Evolutionary conservation across 2,113 vertebrate genomes (phyloP), one percentile per base, ranked within the genome.

Genomic region (Ibidorhyncha struthersii): DNA sequence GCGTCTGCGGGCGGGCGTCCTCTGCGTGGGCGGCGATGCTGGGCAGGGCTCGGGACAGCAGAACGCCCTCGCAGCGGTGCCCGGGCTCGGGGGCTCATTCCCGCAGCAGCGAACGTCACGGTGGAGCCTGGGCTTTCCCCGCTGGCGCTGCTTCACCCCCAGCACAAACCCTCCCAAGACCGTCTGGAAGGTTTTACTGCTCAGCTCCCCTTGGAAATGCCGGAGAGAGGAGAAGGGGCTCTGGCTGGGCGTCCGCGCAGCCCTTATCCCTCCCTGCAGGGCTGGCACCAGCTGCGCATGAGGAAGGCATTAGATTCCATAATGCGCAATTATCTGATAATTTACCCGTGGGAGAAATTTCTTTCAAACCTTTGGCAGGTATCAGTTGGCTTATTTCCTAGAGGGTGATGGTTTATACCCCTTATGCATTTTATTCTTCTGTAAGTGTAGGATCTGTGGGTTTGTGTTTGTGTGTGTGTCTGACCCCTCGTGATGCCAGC

Each of bases 221-320:
- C 38, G 2, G 8, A 3, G 70, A 41, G 78, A 61, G 15, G n/a
- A 26, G 55, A 56, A 61, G 11, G 45, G 52, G 65, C 77, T 77
- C 8, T 7, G 59, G 45, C 36, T 32, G 0, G 1, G n/a, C 23
- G 12, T 49, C 40, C n/a, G 1, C 0, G 2, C 6, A 6, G 45
- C 45, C 61, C 32, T 25, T 14, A 26, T 55, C 25, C 27, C 47
- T 55, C 52, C 45, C 27, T 9, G 67, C 59, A 32, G 58, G 74
- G 50, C 36, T 32, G 9, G 66, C 73, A 4, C 17, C 43, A 49
- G 45, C 53, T 34, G 34, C 3, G 12, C 4, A 4, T 0, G 4
- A 70, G 82, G 47, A 63, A 34, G 55, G 14, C 34, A 4, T 23
- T 66, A 30, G 22, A 29, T 52, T 63, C 38, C 29, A 10, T 74